Percentiles rank a stretch among this genome's conserved stretches.
phyloP scores from a whole-genome alignment of 2,113 vertebrate species.

The Brevimyrus niger region DNA sequence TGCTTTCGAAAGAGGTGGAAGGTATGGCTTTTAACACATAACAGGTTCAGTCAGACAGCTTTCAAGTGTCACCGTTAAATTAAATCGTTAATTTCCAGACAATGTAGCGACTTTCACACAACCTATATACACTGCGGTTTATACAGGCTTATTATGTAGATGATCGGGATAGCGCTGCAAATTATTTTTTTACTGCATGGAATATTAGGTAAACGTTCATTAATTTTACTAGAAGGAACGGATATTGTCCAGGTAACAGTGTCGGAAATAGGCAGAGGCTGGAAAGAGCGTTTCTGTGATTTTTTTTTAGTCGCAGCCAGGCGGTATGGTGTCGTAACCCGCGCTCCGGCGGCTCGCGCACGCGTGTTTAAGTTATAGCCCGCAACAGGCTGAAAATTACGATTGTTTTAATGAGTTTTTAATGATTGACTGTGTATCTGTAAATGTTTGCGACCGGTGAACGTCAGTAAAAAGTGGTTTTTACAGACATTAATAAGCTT shows the following conservation, averaged over 20 bases:
- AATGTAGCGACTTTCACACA: background rate
- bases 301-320: background rate
- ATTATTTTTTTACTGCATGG: background rate
- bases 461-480: background rate
- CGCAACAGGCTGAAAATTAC: background rate
- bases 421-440: background rate
- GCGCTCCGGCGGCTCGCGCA: background rate
- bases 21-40: background rate
- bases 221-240: background rate
- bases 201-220: background rate
- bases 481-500: background rate
- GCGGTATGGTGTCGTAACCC: background rate
- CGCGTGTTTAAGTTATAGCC: background rate
- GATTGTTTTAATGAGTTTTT: background rate
- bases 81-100: background rate
- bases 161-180: background rate
- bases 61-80: background rate
- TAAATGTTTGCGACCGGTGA: background rate
- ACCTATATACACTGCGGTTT: background rate
- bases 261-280: background rate
- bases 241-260: background rate
- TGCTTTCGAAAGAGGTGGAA: background rate
- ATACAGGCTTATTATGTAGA: background rate
- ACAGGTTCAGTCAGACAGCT: background rate
- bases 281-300: background rate